phyloP scores from a whole-genome alignment of 2,113 vertebrate species.

The Hippocampus zosterae region DNA sequence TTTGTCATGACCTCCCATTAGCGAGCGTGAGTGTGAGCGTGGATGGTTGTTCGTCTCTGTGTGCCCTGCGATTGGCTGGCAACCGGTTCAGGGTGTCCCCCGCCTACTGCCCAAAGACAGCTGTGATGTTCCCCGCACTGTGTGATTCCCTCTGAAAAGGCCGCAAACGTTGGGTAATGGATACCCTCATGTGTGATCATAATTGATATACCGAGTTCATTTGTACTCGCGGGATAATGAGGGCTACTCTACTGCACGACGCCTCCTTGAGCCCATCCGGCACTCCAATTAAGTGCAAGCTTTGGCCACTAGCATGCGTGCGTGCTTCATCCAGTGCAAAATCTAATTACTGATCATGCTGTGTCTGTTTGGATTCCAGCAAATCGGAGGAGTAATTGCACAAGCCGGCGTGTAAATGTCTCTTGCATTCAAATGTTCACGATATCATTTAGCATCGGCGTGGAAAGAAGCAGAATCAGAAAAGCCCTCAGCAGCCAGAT shows the following conservation, averaged over 20 bases:
- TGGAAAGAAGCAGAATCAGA: slow-evolving; percentile 46
- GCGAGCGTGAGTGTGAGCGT: slow-evolving; percentile 48
- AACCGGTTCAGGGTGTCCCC: no score
- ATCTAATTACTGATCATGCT: slow-evolving; percentile 74
- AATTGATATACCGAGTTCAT: slow-evolving; percentile 65
- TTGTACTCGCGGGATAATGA: slow-evolving; percentile 66
- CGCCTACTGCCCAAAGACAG: no score
- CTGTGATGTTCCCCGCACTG: slow-evolving; percentile 31
- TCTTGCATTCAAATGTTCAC: slow-evolving; percentile 74
- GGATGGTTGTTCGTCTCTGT: slow-evolving; percentile 4
- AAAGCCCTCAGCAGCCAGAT: slow-evolving; percentile 60
- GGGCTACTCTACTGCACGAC: slow-evolving; percentile 63
- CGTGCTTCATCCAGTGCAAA: slow-evolving; percentile 64
- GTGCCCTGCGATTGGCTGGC: no score
- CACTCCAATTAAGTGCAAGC: slow-evolving; percentile 70
- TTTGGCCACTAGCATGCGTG: slow-evolving; percentile 43
- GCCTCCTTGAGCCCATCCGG: slow-evolving; percentile 62
- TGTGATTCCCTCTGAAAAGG: slow-evolving; percentile 60
- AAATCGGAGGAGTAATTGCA: slow-evolving; percentile 73
- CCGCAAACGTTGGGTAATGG: slow-evolving; percentile 63
- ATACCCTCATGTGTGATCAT: slow-evolving; percentile 63
- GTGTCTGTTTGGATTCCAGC: slow-evolving; percentile 67
- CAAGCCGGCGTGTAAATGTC: slow-evolving; percentile 66
- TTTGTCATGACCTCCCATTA: slow-evolving; percentile 60
- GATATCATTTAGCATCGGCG: slow-evolving; percentile 71